Base-by-base conservation (phyloP, 2,888 invertebrate species). In the Choreutis nemorana region DNA sequence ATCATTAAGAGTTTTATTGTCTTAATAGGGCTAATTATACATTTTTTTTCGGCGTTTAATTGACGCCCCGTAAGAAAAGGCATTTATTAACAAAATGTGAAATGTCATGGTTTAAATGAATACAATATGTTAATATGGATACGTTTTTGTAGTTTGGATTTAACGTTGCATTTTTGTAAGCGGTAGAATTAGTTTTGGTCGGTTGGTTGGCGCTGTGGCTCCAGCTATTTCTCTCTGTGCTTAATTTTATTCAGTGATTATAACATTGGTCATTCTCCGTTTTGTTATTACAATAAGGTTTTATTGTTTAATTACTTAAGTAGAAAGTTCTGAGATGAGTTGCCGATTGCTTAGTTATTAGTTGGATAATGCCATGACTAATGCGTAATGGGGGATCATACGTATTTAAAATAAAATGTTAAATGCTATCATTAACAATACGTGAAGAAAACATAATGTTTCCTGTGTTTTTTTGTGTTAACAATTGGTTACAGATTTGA, bases 1-100 rank as follows among this genome's bases (percentile, higher is more conserved):
- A 72, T 78, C 77, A 77, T 78, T 75, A 78, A 73, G 71, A 72
- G 56, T 73, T 78, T 78, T 78, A 78, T 77, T 77, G 77, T 78
- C 72, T 78, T 77, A 75, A 78, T 77, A 73, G 70, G 71, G 55
- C 72, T 78, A 75, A 78, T 78, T 78, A 77, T 72, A 73, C 61
- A 72, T 77, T 77, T 77, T n/a, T 73, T 78, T 75, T 75, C 72
- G 77, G 72, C 54, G 58, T 59, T 68, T 75, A 75, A 77, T 77
- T 75, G 77, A 77, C 66, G 72, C 70, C 62, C 63, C 52, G 67
- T 65, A 60, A 66, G 71, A 68, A 62, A 73, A 60, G 66, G 68
- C 71, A 67, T 75, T 78, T 75, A 65, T 77, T 65, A n/a, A 72
- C 65, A 65, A 73, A 78, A 77, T 75, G 64, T 77, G 77, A 73